phyloP scores from a whole-genome alignment of 2,797 vertebrate genomes.

The Trachurus trachurus region DNA sequence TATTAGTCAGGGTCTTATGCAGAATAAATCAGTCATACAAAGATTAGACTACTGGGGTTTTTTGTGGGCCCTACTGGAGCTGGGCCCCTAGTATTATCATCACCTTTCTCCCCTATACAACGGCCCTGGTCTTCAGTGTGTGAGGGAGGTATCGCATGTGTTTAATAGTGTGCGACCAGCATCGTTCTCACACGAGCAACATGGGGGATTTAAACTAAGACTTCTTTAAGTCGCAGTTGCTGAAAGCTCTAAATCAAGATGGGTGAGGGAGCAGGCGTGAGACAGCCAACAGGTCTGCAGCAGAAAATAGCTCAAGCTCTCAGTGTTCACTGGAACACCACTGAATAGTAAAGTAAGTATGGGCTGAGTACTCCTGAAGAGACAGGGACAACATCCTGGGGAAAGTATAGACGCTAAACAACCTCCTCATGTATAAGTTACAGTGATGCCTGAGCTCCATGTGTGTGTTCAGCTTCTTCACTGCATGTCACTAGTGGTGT shows the following conservation, averaged over 20 bases:
- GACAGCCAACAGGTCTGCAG: constrained; percentile 37
- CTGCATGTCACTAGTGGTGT: background rate
- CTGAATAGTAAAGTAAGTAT: constrained; percentile 33
- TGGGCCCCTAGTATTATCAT: too few relatives aligned
- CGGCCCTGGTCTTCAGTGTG: background rate
- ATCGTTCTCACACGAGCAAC: constrained; percentile 24
- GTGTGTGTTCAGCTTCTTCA: constrained; percentile 21
- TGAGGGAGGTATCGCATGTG: background rate
- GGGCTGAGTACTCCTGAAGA: constrained; percentile 23
- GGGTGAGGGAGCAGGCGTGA: constrained; percentile 3
- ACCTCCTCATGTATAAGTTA: background rate
- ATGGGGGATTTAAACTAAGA: constrained; percentile 52
- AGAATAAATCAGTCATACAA: too few relatives aligned
- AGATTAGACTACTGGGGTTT: too few relatives aligned
- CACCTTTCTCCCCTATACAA: too few relatives aligned
- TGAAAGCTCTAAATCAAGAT: constrained; percentile 42
- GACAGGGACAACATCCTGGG: background rate
- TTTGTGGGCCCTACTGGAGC: too few relatives aligned
- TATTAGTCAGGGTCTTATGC: too few relatives aligned
- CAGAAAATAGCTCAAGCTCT: constrained; percentile 35
- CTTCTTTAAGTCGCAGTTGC: constrained; percentile 33
- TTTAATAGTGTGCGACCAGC: constrained; percentile 38
- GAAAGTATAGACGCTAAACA: constrained; percentile 11
- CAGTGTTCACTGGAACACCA: constrained; percentile 17
- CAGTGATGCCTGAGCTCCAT: background rate